Percentiles rank a stretch among this genome's conserved stretches.
These are phyloP conservation scores for Drosophila rufa DNA, from an alignment of 1,140 invertebrate genomes.

Conservation along the genomic window DNA sequence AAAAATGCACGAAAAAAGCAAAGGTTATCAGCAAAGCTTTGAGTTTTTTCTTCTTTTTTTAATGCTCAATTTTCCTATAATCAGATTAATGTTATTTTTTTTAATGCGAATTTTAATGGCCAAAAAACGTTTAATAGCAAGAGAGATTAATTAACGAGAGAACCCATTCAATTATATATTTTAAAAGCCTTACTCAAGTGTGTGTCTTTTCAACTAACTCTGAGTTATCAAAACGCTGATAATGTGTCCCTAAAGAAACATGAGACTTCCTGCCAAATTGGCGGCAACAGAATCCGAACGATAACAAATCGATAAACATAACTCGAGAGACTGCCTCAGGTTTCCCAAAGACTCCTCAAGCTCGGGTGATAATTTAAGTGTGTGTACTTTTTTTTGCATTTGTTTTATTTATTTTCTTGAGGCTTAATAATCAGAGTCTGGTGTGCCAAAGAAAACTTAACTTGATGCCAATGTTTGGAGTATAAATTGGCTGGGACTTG, in stretches of 20 bases:
- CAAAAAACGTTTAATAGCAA: too few relatives aligned
- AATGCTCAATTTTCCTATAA: not conserved
- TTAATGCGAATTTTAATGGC: too few relatives aligned
- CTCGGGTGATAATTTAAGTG: not conserved
- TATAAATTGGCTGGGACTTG: too few relatives aligned
- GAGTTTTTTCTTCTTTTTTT: not conserved
- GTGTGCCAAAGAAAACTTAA: too few relatives aligned
- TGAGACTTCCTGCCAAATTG: not conserved
- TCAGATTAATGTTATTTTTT: not conserved
- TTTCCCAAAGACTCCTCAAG: not conserved
- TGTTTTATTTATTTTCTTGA: not conserved
- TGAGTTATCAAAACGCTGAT: constrained; percentile 3
- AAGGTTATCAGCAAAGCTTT: not conserved
- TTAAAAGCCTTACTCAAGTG: not conserved
- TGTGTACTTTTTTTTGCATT: not conserved
- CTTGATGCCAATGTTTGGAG: too few relatives aligned
- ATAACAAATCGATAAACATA: constrained; percentile 8
- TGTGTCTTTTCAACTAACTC: not conserved
- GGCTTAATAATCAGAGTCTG: not conserved
- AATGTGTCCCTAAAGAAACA: not conserved
- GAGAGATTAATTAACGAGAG: too few relatives aligned
- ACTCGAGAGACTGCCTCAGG: not conserved
- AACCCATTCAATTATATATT: too few relatives aligned
- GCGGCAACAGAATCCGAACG: not conserved
- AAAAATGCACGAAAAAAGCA: constrained; percentile 52